Conservation (phyloP, 2,797 vertebrate genomes). For the Knipowitschia caucasica region DNA sequence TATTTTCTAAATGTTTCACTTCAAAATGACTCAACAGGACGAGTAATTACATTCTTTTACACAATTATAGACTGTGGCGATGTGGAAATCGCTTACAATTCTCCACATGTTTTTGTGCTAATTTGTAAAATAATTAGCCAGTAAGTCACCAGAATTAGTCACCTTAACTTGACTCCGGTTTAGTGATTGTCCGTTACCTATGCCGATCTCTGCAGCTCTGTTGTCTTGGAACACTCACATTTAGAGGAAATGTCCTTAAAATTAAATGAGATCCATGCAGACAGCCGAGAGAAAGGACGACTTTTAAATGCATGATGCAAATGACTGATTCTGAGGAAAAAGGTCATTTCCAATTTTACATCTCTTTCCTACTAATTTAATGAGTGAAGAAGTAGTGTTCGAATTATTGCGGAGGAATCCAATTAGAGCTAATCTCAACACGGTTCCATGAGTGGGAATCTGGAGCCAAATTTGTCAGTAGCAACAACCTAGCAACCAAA, state of each 20-base stretch:
- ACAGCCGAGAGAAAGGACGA: constrained; percentile 42
- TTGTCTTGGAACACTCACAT: constrained; percentile 41
- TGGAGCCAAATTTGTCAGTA: too few relatives aligned
- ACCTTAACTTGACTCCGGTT: constrained; percentile 14
- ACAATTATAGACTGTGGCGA: background rate
- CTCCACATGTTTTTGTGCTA: background rate
- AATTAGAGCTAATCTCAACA: too few relatives aligned
- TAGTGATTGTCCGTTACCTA: too few relatives aligned
- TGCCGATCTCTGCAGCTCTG: constrained; percentile 35
- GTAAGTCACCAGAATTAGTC: constrained; percentile 38
- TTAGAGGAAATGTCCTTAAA: constrained; percentile 42
- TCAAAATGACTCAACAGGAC: background rate
- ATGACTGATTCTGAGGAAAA: too few relatives aligned
- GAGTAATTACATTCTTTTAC: background rate
- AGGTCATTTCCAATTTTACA: too few relatives aligned
- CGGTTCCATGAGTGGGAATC: too few relatives aligned
- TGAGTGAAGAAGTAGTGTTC: too few relatives aligned
- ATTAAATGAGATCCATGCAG: constrained; percentile 50
- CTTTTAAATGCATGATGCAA: background rate
- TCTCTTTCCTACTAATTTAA: too few relatives aligned
- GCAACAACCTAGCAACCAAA: too few relatives aligned
- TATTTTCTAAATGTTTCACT: background rate
- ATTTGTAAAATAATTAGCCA: constrained; percentile 38
- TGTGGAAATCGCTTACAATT: background rate
- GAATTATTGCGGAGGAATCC: too few relatives aligned